Evolutionary conservation across 2,797 vertebrate species (phyloP).

Genomic region (Malacoraja senta): DNA sequence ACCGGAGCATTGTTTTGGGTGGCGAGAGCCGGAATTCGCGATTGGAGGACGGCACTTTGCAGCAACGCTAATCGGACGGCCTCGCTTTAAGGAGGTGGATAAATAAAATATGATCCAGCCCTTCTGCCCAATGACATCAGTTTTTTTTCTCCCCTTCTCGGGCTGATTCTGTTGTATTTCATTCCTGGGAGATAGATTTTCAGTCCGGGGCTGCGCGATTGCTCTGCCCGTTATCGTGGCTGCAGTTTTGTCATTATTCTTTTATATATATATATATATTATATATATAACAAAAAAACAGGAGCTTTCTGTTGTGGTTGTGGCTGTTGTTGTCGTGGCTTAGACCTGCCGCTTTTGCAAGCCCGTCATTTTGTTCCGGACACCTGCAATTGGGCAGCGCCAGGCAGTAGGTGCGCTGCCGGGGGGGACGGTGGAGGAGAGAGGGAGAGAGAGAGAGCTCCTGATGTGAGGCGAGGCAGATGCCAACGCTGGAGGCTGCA

Average conservation of each 20-base stretch:
- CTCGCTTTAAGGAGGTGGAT: slow-evolving; percentile 73
- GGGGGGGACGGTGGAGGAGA: slow-evolving; percentile 51
- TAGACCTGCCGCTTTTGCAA: too few species aligned
- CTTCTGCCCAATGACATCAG: slow-evolving; percentile 80
- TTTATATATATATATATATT: too few species aligned
- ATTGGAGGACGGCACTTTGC: background rate
- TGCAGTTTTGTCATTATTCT: too few species aligned
- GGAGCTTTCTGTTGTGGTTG: too few species aligned
- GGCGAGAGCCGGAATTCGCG: fast-evolving
- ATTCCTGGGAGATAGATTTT: background rate
- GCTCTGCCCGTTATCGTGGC: too few species aligned
- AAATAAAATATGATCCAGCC: slow-evolving; percentile 77
- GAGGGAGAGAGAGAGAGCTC: slow-evolving; percentile 51
- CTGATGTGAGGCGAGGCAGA: slow-evolving; percentile 41
- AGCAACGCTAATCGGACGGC: slow-evolving; percentile 31
- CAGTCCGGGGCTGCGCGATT: too few species aligned
- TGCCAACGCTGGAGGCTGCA: background rate
- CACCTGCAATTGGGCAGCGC: too few species aligned
- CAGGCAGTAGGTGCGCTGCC: too few species aligned
- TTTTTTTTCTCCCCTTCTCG: background rate
- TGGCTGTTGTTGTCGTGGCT: too few species aligned
- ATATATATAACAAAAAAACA: too few species aligned
- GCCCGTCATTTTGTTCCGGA: too few species aligned
- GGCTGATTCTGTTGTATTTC: background rate
- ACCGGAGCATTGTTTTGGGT: background rate